Evolutionary conservation across 2,113 vertebrate genomes (phyloP).

Genomic region (Petromus typicus): DNA sequence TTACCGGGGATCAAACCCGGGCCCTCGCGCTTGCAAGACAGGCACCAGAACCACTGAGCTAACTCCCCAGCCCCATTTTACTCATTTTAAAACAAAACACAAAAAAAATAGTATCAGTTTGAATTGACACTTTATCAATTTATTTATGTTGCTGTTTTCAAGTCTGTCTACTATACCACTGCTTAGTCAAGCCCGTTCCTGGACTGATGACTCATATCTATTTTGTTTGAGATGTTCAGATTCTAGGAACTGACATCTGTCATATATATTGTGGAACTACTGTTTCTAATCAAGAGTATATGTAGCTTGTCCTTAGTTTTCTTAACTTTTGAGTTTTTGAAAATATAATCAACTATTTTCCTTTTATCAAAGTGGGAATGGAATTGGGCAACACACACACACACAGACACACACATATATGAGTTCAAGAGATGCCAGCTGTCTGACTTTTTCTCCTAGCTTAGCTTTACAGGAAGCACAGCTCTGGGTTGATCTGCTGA

Average conservation of each 20-base stretch:
- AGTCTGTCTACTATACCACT: not conserved
- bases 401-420: not conserved
- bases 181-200: not conserved
- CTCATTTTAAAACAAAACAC: slow-evolving; percentile 45
- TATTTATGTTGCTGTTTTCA: slow-evolving; percentile 12
- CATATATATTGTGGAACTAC: not conserved
- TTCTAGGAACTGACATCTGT: not conserved
- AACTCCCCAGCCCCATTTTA: too few relatives aligned
- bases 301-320: not conserved
- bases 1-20: too few relatives aligned
- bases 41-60: too few relatives aligned
- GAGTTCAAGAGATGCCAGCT: not conserved
- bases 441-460: not conserved
- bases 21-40: too few relatives aligned
- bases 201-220: not conserved
- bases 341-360: not conserved
- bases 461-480: slow-evolving; percentile 18
- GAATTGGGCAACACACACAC: not conserved
- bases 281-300: not conserved
- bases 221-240: slow-evolving; percentile 8
- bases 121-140: not conserved
- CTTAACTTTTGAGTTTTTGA: not conserved
- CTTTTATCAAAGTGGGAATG: not conserved
- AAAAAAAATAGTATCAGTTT: not conserved
- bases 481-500: not conserved